Percentiles rank a stretch among this genome's conserved stretches.
Evolutionary conservation across 2,113 vertebrate species (phyloP).

Genomic region (Nothobranchius furzeri): DNA sequence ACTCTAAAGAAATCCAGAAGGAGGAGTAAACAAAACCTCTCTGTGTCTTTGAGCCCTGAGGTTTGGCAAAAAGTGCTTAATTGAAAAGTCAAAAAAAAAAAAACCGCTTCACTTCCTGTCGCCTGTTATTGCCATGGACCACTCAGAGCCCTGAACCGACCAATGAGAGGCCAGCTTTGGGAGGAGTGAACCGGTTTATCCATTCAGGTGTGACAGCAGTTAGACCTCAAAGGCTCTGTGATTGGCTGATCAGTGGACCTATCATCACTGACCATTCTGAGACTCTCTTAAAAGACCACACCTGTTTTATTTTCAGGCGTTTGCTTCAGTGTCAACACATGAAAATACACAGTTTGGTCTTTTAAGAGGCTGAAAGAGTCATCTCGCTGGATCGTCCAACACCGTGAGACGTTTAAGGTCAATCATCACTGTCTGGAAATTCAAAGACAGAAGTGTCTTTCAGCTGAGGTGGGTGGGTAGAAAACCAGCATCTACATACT

Average conservation of each 20-base stretch:
- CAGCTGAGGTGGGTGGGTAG: constrained; percentile 25
- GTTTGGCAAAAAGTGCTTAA: constrained; percentile 71
- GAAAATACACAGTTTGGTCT: too few relatives aligned
- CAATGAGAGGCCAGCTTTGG: constrained; percentile 14
- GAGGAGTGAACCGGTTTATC: background rate
- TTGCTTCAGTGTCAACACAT: background rate
- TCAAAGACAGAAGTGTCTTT: constrained; percentile 2
- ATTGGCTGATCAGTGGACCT: constrained; percentile 10
- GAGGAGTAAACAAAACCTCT: constrained; percentile 63
- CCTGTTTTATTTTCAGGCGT: background rate
- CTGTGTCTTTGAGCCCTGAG: constrained; percentile 67
- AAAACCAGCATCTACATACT: constrained; percentile 65
- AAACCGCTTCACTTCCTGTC: constrained; percentile 30
- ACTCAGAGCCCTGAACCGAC: background rate
- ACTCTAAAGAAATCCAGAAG: constrained; percentile 45
- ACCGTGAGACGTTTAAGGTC: too few relatives aligned
- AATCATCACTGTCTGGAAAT: too few relatives aligned
- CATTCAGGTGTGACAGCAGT: constrained; percentile 2
- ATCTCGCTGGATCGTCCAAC: too few relatives aligned
- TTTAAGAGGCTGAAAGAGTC: too few relatives aligned
- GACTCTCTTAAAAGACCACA: constrained; percentile 21
- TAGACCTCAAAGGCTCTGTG: constrained; percentile 1
- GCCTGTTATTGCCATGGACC: constrained; percentile 41
- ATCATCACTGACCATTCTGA: background rate
- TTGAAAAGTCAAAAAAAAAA: constrained; percentile 34